Base-by-base conservation (phyloP, 2,888 invertebrate species). In the Drosophila kanekoi region DNA sequence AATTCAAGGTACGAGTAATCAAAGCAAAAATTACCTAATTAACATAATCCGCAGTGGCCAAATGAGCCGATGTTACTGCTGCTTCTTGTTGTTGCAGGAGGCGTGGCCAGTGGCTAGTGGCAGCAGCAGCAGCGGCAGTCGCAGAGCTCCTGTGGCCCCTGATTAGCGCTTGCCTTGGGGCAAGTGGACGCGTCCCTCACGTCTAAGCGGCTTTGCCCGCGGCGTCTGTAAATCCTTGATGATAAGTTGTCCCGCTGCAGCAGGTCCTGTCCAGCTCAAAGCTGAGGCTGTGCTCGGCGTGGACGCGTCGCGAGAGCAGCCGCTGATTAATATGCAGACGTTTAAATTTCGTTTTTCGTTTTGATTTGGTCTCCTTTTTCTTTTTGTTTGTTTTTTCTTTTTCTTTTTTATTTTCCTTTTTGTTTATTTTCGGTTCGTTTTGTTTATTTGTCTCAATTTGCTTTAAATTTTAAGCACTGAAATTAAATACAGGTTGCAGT, bases 21-120 rank as follows among this genome's bases (percentile, higher is more conserved):
- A 89, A 81, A 87, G 89, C 82, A 82, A 82, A 89, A 90, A 90
- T 88, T 90, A 90, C 88, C 88, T 88, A 87, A 88, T 88, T 90
- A 90, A 84, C 88, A 90, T 88, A 88, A 88, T 88, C 88, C 88
- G 79, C 86, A 88, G 89, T 87, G 88, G 76, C 81, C 90, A 89
- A 79, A 81, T 87, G 89, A 87, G 89, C 67, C 81, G 80, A 65
- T 66, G 66, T 51, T 71, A 20, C 41, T 61, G 54, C 14, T 43
- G 16, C 38, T 14, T 49, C 38, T 44, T 44, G 40, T 28, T 67
- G 56, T 23, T 53, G 64, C 18, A 59, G 69, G 52, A 23, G 79
- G 60, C 72, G 64, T 68, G 40, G 56, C 51, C 35, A 56, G 72
- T 14, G 38, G 23, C 28, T 28, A 28, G 28, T 28, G 28, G 28